Evolutionary conservation across 2,888 invertebrate genomes (phyloP), one percentile per base, ranked within the genome.

Genomic region (Ectemnius continuus): DNA sequence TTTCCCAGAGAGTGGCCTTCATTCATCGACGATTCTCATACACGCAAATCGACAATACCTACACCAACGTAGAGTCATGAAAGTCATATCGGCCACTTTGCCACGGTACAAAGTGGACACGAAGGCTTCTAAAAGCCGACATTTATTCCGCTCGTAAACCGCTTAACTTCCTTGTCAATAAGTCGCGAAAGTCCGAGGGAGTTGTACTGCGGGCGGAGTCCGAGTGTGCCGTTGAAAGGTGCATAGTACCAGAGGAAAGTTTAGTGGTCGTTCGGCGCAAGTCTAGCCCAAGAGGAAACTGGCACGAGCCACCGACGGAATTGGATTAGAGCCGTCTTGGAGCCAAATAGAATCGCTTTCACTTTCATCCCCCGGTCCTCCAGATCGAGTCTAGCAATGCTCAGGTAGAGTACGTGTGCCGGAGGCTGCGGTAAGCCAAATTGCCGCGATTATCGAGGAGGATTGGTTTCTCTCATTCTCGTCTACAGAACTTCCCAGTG

Each of bases 1-100:
- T 87, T 87, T 87, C 87, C 82, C 86, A 85, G 79, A 75, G 73
- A 75, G 56, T 67, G 64, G 67, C 67, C 52, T 67, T 57, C 78
- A 73, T 70, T 69, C 79, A 67, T 77, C 73, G 74, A 68, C 67
- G 76, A 73, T 82, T 82, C 82, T 78, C 80, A 82, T 8, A 36
- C 8, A 8, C 78, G 76, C 67, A 52, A 52, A 59, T 63, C 59
- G 60, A 16, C 46, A 28, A 18, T 46, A 52, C 62, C 64, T 59
- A 74, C 72, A 56, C 61, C 59, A 61, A 45, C 16, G 23, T 18
- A 16, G 26, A 23, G 2, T 11, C 36, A 36, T 36, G 36, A 36
- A 36, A 36, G 36, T 36, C 52, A 13, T 52, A n/a, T 14, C 52
- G 52, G 18, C 18, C 52, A 16, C 18, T 52, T 52, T 52, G 18